Evolutionary conservation across 2,113 vertebrate genomes (phyloP).

Genomic region (Oceanites oceanicus): DNA sequence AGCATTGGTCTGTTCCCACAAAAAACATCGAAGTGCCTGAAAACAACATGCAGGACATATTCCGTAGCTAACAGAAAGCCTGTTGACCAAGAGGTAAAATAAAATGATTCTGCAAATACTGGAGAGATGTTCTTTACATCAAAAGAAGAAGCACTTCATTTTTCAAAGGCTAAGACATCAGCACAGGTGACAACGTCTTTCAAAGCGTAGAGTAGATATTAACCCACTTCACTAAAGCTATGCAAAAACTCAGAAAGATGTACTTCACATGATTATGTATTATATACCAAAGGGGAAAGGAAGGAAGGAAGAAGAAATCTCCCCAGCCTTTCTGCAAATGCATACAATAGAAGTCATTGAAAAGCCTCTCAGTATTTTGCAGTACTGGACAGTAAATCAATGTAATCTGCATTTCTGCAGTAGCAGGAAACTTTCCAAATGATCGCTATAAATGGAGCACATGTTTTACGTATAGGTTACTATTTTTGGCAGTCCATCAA

Average conservation of each 20-base stretch:
- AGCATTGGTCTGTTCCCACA: neutral
- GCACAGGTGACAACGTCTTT: conserved; percentile 10
- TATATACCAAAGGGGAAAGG: neutral
- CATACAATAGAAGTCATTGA: conserved; percentile 65
- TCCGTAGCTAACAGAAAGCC: neutral
- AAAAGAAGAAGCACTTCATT: conserved; percentile 5
- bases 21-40: neutral
- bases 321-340: conserved; percentile 32
- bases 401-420: conserved; percentile 72
- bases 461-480: conserved; percentile 73
- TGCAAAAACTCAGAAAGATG: conserved; percentile 9
- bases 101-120: neutral
- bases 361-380: conserved; percentile 40
- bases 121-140: neutral
- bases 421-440: conserved; percentile 75
- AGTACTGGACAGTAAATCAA: conserved; percentile 66
- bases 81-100: neutral
- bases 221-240: neutral
- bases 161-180: neutral
- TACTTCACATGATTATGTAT: conserved; percentile 27
- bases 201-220: neutral
- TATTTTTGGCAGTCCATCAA: conserved; percentile 73
- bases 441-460: conserved; percentile 71
- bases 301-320: conserved; percentile 46
- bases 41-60: neutral